Conservation (phyloP, 2,113 vertebrate genomes). For the Megaleporinus macrocephalus region DNA sequence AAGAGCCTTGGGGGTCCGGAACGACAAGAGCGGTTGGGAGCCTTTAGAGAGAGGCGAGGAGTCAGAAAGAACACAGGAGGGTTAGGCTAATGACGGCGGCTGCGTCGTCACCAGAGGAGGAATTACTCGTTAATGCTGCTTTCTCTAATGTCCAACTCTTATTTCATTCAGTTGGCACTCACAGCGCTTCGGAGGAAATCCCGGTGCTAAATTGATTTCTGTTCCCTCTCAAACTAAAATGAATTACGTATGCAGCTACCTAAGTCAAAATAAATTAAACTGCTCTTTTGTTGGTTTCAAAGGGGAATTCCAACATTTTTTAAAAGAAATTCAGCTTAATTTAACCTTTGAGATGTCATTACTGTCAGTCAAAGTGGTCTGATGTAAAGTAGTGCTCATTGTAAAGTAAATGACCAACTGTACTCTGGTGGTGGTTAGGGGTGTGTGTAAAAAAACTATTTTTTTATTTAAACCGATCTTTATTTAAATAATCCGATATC, state of each 20-base stretch:
- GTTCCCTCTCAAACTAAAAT: neutral
- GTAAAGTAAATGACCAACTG: too few relatives aligned
- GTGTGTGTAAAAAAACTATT: too few relatives aligned
- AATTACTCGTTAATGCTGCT: constrained; percentile 14
- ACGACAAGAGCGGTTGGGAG: constrained; percentile 38
- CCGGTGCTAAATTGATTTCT: neutral
- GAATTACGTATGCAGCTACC: neutral
- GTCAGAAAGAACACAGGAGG: constrained; percentile 29
- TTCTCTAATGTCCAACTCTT: constrained; percentile 17
- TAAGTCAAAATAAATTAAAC: too few relatives aligned
- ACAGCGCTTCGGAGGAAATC: neutral
- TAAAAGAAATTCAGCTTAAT: too few relatives aligned
- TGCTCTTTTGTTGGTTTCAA: too few relatives aligned
- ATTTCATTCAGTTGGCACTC: neutral
- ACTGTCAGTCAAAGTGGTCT: too few relatives aligned
- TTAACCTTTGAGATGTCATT: too few relatives aligned
- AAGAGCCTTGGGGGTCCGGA: constrained; percentile 47
- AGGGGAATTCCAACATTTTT: too few relatives aligned
- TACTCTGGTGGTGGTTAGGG: too few relatives aligned
- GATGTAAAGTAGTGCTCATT: too few relatives aligned
- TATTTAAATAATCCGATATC: too few relatives aligned
- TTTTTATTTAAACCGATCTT: too few relatives aligned
- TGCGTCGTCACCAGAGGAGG: constrained; percentile 16
- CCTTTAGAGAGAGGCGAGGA: constrained; percentile 1
- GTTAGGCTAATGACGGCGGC: constrained; percentile 21